Evolutionary conservation across 2,113 vertebrate species (phyloP).

Genomic region (Sula dactylatra): DNA sequence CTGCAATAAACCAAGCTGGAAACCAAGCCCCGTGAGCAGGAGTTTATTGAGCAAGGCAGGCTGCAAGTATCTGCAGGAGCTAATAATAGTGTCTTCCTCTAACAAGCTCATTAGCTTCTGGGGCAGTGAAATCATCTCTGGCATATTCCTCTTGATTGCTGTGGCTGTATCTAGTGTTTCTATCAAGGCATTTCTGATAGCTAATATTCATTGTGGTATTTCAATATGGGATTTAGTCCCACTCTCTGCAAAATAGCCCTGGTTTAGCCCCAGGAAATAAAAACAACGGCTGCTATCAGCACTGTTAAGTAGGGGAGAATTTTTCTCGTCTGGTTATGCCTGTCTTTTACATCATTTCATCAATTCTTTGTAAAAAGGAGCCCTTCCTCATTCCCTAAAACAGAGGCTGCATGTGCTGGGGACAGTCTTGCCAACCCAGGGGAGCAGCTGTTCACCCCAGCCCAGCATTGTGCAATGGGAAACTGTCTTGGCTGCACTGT

Average conservation of each 20-base stretch:
- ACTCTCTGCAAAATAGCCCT: not conserved
- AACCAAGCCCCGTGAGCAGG: not conserved
- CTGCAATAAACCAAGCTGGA: not conserved
- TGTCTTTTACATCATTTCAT: not conserved
- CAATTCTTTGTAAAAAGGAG: not conserved
- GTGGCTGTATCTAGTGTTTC: slow-evolving; percentile 24
- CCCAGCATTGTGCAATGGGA: accelerated
- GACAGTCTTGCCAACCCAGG: not conserved
- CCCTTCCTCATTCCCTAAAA: not conserved
- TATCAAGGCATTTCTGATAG: slow-evolving; percentile 4
- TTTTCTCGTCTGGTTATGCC: not conserved
- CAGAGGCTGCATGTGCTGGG: not conserved
- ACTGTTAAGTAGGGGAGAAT: not conserved
- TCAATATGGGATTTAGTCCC: slow-evolving; percentile 10
- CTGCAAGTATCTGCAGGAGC: not conserved
- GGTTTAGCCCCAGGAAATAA: not conserved
- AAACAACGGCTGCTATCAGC: not conserved
- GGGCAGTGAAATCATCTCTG: slow-evolving; percentile 28
- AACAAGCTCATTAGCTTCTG: not conserved
- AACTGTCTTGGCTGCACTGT: not conserved
- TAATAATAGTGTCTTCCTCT: slow-evolving; percentile 24
- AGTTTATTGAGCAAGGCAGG: not conserved
- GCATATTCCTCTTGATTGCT: not conserved
- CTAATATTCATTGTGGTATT: slow-evolving; percentile 26
- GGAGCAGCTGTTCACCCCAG: not conserved